Evolutionary conservation across 2,113 vertebrate species (phyloP), one percentile per base, ranked within the genome.

Genomic region (Passer montanus): DNA sequence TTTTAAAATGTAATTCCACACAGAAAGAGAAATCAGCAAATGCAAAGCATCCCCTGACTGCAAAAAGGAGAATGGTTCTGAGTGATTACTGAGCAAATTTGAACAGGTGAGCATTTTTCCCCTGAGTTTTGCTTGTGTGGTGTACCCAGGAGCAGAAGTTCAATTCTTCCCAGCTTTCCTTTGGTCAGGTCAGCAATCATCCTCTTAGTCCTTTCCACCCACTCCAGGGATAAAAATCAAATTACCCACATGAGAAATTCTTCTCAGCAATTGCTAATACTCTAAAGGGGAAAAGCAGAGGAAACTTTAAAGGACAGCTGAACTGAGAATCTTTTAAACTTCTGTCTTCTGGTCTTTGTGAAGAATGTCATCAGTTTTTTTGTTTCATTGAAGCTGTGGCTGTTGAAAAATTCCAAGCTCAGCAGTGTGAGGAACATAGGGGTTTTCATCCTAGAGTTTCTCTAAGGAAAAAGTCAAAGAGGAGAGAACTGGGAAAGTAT

Each of bases 171-270:
- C 41, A 70, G 31, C 14, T n/a, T 80, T 67, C 15, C 67, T 84
- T 70, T 89, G 86, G 20, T 55, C 39, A 69, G 55, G n/a, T 50
- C 59, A 77, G 4, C 13, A 31, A 41, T 84, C 55, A 66, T 73
- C 53, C 35, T 83, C 53, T 86, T 58, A 77, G 55, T 63, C 43
- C 63, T 81, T 93, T 86, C 72, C 23, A 67, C 43, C n/a, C 60
- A n/a, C 63, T 85, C 37, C 49, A 37, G 59, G 73, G 90, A 80
- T 80, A 83, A 94, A 92, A 93, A 43, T 55, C 75, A 80, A 88
- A 81, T 84, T 80, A 69, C 30, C 21, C 14, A 1, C 43, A 14
- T 67, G 80, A 90, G 55, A 44, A 84, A 53, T 62, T 66, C 76
- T 59, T 89, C 74, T 80, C 30, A 47, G 76, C 0, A 0, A 47